phyloP scores from a whole-genome alignment of 2,113 vertebrate species.

The Pteruthius melanotis region DNA sequence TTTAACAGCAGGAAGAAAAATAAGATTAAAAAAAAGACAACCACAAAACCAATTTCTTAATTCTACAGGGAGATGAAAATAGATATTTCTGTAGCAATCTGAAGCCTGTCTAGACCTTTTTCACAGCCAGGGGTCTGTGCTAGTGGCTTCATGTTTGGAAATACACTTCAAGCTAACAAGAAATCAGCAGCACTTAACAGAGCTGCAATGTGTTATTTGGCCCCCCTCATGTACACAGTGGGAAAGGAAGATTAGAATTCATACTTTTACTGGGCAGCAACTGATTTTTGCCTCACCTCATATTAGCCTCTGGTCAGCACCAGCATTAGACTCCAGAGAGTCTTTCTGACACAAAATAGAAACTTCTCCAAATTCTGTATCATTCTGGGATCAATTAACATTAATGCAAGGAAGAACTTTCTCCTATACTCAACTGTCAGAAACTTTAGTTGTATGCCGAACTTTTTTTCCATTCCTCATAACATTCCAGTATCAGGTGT shows the following conservation, averaged over 20 bases:
- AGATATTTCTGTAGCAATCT: background rate
- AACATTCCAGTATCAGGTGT: background rate
- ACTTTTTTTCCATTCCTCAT: background rate
- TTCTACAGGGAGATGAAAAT: background rate
- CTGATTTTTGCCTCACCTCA: background rate
- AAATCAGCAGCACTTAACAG: background rate
- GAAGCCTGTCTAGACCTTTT: background rate
- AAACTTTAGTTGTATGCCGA: background rate
- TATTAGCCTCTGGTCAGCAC: background rate
- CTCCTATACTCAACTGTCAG: background rate
- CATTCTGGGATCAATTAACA: background rate
- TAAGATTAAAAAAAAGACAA: background rate
- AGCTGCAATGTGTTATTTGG: background rate
- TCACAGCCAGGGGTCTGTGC: background rate
- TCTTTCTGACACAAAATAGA: background rate
- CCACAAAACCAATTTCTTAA: background rate
- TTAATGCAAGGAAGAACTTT: background rate
- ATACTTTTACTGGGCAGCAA: background rate
- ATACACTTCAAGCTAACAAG: background rate
- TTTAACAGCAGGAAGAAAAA: background rate
- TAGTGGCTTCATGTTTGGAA: background rate
- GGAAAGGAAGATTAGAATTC: background rate
- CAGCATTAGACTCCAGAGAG: background rate
- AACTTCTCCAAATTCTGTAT: background rate
- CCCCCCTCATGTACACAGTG: rapidly evolving